These are phyloP conservation scores for Chaetops frenatus DNA, from an alignment of 2,113 vertebrate genomes.

Conservation along the genomic window DNA sequence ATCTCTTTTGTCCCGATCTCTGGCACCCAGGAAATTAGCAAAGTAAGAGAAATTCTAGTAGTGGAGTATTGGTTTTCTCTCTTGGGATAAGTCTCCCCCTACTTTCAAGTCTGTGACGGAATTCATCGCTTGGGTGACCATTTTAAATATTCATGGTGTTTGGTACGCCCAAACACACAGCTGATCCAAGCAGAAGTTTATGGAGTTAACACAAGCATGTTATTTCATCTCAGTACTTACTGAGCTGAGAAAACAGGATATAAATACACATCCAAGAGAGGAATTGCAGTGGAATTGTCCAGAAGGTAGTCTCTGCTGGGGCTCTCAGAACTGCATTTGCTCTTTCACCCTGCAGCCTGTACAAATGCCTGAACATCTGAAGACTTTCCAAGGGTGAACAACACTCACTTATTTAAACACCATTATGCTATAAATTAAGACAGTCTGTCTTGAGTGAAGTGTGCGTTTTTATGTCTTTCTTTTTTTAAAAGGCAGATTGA, in stretches of 20 bases:
- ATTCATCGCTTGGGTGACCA: background rate
- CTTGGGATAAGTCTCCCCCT: background rate
- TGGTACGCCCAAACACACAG: background rate
- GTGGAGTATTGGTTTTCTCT: background rate
- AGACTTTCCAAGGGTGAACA: background rate
- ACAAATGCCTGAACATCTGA: background rate
- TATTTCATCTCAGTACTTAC: background rate
- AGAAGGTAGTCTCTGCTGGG: background rate
- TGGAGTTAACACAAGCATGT: background rate
- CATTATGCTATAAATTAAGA: background rate
- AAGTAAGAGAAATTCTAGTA: background rate
- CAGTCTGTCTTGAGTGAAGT: background rate
- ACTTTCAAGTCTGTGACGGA: background rate
- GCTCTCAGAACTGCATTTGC: background rate
- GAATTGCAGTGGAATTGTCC: background rate
- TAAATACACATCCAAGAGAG: background rate
- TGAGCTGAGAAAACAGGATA: background rate
- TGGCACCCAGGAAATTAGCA: background rate
- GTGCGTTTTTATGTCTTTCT: background rate
- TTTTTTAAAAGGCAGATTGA: background rate
- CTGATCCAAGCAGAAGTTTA: background rate
- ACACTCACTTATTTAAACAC: background rate
- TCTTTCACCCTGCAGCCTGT: background rate
- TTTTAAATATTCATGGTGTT: background rate
- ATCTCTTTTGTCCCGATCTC: background rate